Conservation (phyloP, 2,113 vertebrate genomes). For the Hemichromis elongatus region DNA sequence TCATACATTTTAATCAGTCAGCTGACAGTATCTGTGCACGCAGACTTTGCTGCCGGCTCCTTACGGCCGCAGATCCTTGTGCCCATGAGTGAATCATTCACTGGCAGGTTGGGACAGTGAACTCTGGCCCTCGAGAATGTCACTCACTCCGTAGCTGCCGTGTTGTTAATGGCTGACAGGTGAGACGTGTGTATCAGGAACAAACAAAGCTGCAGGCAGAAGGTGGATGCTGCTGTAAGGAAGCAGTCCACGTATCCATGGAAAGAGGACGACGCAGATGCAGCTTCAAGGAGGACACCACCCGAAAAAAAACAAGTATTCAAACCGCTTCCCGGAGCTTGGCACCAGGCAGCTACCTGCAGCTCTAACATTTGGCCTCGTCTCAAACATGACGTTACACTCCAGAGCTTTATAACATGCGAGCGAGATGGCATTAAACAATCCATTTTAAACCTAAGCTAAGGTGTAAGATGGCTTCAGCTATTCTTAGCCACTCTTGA, state of each 20-base stretch:
- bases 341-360: not conserved
- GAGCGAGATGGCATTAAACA: not conserved
- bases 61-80: not conserved
- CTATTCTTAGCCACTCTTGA: constrained; percentile 50
- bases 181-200: not conserved
- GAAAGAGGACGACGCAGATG: not conserved
- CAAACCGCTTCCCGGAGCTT: not conserved
- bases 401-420: not conserved
- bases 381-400: not conserved
- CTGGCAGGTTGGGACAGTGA: not conserved
- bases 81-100: constrained; percentile 21
- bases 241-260: not conserved
- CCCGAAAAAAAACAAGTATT: not conserved
- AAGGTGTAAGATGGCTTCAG: constrained; percentile 24
- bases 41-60: not conserved
- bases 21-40: not conserved
- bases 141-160: not conserved
- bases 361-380: not conserved
- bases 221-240: not conserved
- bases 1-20: constrained; percentile 38
- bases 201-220: not conserved
- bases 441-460: constrained; percentile 11
- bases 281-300: not conserved
- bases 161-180: not conserved
- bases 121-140: constrained; percentile 1